phyloP scores from a whole-genome alignment of 2,797 vertebrate genomes.

The Macrochelys suwanniensis region DNA sequence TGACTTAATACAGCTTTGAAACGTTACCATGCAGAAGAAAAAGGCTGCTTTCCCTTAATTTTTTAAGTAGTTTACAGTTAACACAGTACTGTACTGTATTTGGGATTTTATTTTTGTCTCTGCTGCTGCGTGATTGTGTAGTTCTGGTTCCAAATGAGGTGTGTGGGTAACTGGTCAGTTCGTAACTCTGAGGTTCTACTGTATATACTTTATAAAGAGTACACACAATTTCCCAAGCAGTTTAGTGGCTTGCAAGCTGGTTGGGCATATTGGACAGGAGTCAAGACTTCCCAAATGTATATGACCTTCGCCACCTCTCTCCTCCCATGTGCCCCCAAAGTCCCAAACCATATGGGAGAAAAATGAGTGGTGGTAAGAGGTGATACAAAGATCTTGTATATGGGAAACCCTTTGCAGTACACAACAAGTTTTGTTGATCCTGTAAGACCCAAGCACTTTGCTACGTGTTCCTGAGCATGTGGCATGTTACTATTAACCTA shows the following conservation, averaged over 20 bases:
- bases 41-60: too few species aligned
- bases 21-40: too few species aligned
- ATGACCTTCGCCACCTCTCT: background rate
- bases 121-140: too few species aligned
- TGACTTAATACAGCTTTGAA: too few species aligned
- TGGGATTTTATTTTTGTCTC: too few species aligned
- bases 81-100: too few species aligned
- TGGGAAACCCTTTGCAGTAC: background rate
- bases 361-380: background rate
- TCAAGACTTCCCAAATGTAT: background rate
- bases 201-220: background rate
- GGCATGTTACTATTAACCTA: background rate
- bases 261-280: constrained; percentile 1
- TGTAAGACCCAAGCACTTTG: background rate
- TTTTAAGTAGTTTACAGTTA: too few species aligned
- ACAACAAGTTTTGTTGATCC: background rate
- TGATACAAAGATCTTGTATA: background rate
- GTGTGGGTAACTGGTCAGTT: too few species aligned
- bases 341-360: background rate
- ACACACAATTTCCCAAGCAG: background rate
- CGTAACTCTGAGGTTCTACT: too few species aligned
- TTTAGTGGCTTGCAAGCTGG: background rate
- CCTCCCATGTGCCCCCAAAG: background rate
- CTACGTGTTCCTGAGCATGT: background rate
- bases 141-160: too few species aligned